Evolutionary conservation across 2,797 vertebrate species (phyloP).

Genomic region (Geotrypetes seraphini): DNA sequence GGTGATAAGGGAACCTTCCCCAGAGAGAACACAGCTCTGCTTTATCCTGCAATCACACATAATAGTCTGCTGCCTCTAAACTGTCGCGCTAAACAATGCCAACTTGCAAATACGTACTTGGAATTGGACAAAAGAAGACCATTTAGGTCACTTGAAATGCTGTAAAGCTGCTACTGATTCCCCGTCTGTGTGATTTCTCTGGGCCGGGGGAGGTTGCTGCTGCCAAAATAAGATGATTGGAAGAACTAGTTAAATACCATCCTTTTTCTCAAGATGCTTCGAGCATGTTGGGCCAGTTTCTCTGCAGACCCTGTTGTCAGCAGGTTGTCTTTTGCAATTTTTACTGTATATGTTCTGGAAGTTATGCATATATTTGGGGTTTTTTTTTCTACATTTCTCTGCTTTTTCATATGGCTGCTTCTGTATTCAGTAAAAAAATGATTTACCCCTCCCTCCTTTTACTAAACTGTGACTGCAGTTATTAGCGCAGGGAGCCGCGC

Average conservation of each 20-base stretch:
- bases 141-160: neutral
- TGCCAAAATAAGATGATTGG: conserved; percentile 10
- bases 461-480: no score
- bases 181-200: neutral
- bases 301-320: conserved; percentile 7
- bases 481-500: no score
- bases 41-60: accelerated
- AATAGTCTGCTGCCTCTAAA: neutral
- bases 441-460: no score
- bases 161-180: neutral
- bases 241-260: conserved; percentile 3
- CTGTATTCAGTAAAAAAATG: no score
- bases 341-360: no score
- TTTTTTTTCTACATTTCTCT: no score
- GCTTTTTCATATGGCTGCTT: no score
- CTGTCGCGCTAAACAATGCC: neutral
- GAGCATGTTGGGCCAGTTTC: neutral
- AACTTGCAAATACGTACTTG: neutral
- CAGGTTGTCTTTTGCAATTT: conserved; percentile 6
- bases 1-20: conserved; percentile 7
- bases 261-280: conserved; percentile 11
- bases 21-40: neutral
- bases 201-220: neutral
- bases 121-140: neutral
- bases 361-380: no score